These are phyloP conservation scores for Bettongia penicillata DNA, from an alignment of 2,113 vertebrate species.

Conservation along the genomic window DNA sequence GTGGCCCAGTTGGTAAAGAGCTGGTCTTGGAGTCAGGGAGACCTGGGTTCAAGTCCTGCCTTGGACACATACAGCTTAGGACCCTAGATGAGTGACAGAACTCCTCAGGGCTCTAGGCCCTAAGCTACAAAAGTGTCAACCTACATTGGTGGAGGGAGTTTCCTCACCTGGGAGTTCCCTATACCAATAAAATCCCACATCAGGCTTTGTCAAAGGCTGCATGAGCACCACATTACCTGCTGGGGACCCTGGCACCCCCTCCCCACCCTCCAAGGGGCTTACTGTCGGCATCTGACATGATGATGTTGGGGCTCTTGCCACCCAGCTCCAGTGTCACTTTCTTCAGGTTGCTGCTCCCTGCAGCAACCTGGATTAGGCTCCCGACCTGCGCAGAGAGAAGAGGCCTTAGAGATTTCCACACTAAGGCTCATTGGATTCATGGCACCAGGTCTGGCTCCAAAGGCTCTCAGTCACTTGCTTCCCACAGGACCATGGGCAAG, in stretches of 20 bases:
- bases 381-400: conserved; percentile 88
- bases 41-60: too few relatives aligned
- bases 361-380: conserved; percentile 93
- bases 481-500: too few relatives aligned
- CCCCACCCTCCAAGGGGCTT: conserved; percentile 44
- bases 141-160: not conserved
- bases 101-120: not conserved
- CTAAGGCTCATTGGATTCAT: too few relatives aligned
- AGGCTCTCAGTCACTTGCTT: not conserved
- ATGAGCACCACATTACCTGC: not conserved
- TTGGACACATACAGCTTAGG: too few relatives aligned
- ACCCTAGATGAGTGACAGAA: not conserved
- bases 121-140: not conserved
- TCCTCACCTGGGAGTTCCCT: not conserved
- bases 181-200: not conserved
- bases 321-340: conserved; percentile 97
- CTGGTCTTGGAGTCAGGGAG: too few relatives aligned
- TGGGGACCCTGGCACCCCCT: fast-evolving
- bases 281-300: conserved; percentile 96
- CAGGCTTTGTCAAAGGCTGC: not conserved
- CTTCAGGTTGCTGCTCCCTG: conserved; percentile 95
- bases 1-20: not conserved
- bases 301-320: conserved; percentile 98
- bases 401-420: not conserved
- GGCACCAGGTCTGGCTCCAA: not conserved